phyloP scores from a whole-genome alignment of 2,113 vertebrate species.

The Pheucticus melanocephalus region DNA sequence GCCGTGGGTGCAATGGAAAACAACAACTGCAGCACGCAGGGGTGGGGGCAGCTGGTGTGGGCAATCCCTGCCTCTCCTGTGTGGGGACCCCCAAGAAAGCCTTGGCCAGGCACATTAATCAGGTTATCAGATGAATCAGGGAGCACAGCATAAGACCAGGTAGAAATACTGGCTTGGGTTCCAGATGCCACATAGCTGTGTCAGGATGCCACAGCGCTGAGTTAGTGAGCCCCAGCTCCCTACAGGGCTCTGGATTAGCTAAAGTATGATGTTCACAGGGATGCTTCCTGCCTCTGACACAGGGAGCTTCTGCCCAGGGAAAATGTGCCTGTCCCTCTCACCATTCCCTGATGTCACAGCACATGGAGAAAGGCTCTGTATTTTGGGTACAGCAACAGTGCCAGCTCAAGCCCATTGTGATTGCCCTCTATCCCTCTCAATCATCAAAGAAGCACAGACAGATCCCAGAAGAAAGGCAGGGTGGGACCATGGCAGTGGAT shows the following conservation, averaged over 20 bases:
- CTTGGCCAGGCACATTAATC: neutral
- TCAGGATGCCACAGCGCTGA: neutral
- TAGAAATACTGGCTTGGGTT: neutral
- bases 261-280: neutral
- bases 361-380: fast-evolving
- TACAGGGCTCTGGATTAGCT: neutral
- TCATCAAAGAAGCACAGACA: fast-evolving
- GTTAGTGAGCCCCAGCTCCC: neutral
- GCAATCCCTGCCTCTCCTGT: neutral
- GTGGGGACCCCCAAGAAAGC: neutral
- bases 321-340: fast-evolving
- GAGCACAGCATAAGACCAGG: neutral
- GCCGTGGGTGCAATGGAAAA: neutral
- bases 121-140: neutral
- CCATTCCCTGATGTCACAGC: neutral
- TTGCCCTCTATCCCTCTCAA: neutral
- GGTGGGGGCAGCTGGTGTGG: neutral
- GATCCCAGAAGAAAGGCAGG: neutral
- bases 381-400: neutral
- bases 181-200: neutral
- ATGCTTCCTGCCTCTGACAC: neutral
- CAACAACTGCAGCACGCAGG: neutral
- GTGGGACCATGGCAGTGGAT: too few relatives aligned
- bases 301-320: neutral
- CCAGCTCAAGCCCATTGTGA: fast-evolving